Conservation (phyloP, 2,888 invertebrate genomes). For the Eupithecia abbreviata region DNA sequence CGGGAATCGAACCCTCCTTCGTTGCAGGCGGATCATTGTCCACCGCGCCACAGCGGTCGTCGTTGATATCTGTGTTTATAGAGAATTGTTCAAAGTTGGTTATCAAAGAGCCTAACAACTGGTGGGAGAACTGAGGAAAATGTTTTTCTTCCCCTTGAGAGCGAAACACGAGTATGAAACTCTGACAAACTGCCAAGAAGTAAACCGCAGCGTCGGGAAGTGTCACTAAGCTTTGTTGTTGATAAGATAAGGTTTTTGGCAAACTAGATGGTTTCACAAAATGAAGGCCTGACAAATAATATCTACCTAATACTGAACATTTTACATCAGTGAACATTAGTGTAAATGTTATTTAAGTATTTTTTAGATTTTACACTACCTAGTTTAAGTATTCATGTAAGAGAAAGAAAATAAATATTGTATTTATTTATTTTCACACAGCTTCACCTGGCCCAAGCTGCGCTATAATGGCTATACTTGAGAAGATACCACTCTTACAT, state of each 20-base stretch:
- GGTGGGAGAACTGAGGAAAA: conserved; percentile 10
- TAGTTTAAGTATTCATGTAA: too few species aligned
- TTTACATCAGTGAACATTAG: background rate
- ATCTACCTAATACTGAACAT: background rate
- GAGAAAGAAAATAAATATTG: too few species aligned
- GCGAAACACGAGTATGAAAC: conserved; percentile 42
- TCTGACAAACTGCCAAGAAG: conserved; percentile 56
- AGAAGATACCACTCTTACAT: too few species aligned
- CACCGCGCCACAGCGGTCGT: too few species aligned
- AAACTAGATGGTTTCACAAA: background rate
- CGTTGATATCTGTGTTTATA: background rate
- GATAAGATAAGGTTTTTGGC: conserved; percentile 25
- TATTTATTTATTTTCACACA: too few species aligned
- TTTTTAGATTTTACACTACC: too few species aligned
- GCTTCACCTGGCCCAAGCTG: too few species aligned
- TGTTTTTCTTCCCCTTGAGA: conserved; percentile 37
- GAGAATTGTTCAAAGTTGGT: background rate
- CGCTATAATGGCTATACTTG: too few species aligned
- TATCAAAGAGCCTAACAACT: background rate
- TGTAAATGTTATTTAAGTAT: too few species aligned
- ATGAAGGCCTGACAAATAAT: background rate
- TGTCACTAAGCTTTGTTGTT: conserved; percentile 33
- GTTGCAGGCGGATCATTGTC: too few species aligned
- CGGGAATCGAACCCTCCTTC: too few species aligned
- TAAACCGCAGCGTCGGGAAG: conserved; percentile 40